Evolutionary conservation across 2,113 vertebrate genomes (phyloP).

Genomic region (Tychaedon coryphoeus): DNA sequence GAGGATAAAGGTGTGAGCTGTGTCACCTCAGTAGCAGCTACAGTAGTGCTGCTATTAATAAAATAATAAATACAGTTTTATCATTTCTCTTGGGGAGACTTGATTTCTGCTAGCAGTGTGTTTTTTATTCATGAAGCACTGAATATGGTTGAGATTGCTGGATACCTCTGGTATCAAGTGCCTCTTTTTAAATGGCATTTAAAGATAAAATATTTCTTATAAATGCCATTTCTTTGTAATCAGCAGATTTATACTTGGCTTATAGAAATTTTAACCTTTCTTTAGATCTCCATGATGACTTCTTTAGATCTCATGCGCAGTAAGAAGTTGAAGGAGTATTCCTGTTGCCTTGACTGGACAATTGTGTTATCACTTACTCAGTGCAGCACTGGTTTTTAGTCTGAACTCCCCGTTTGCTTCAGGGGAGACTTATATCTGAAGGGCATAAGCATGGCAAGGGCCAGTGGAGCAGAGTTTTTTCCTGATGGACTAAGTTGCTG

Average conservation of each 20-base stretch:
- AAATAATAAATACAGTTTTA: conserved; percentile 40
- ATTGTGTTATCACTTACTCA: background rate
- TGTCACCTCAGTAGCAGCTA: background rate
- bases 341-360: background rate
- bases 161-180: background rate
- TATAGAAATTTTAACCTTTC: conserved; percentile 26
- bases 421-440: background rate
- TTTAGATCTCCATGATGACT: background rate
- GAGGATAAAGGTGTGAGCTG: background rate
- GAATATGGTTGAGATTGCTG: background rate
- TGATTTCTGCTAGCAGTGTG: background rate
- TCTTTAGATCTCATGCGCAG: background rate
- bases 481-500: background rate
- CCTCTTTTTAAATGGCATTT: conserved; percentile 2
- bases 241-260: background rate
- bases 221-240: conserved; percentile 25
- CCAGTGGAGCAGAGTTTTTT: background rate
- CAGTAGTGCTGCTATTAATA: conserved; percentile 26
- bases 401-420: background rate
- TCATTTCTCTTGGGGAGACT: background rate
- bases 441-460: background rate
- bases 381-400: background rate
- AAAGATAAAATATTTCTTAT: background rate
- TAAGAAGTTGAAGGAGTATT: background rate
- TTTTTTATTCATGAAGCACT: conserved; percentile 21